Conservation (phyloP, 2,888 invertebrate genomes). For the Bombylius major region DNA sequence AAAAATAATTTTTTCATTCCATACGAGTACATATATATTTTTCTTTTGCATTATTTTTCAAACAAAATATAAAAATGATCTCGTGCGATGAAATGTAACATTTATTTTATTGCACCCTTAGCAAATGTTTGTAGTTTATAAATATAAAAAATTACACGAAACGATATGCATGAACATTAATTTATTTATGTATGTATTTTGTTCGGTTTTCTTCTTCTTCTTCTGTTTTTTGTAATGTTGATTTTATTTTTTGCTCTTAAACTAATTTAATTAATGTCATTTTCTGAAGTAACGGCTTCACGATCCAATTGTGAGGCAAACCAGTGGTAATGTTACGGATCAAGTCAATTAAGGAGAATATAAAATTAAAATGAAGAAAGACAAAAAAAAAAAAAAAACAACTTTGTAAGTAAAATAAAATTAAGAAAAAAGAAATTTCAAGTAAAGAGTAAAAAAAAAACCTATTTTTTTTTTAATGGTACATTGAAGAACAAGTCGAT, state of each 20-base stretch:
- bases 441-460: too few relatives aligned
- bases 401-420: not conserved
- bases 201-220: not conserved
- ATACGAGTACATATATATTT: too few relatives aligned
- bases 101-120: too few relatives aligned
- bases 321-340: not conserved
- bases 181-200: not conserved
- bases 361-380: not conserved
- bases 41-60: too few relatives aligned
- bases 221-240: not conserved
- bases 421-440: not conserved
- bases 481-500: not conserved
- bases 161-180: not conserved
- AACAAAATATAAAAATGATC: too few relatives aligned
- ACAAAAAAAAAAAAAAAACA: not conserved
- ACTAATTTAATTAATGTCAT: constrained; percentile 1
- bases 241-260: not conserved
- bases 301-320: not conserved
- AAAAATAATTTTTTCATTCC: too few relatives aligned
- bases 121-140: too few relatives aligned
- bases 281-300: constrained; percentile 1
- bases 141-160: not conserved
- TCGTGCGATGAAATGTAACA: too few relatives aligned
- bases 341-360: not conserved
- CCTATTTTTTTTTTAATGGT: too few relatives aligned